These are phyloP conservation scores for Heterodera carotae DNA, from an alignment of 1,140 invertebrate genomes.

Conservation along the genomic window DNA sequence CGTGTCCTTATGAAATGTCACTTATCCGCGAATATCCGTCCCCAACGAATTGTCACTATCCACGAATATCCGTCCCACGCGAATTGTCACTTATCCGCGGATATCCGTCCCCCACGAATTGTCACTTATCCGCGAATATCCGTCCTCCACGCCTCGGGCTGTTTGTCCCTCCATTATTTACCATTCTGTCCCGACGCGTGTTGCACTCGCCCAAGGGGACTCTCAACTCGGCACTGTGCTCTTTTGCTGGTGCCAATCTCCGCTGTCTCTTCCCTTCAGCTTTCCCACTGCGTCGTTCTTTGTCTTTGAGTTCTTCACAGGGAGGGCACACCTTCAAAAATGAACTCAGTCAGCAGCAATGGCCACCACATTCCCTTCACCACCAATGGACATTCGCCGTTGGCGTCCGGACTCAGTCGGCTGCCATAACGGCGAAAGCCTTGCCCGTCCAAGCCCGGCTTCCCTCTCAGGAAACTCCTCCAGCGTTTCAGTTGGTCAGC, in stretches of 20 bases:
- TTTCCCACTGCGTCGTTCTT: conserved; percentile 22
- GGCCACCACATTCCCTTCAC: neutral
- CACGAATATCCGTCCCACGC: too few species aligned
- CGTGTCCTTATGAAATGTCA: too few species aligned
- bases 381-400: conserved; percentile 41
- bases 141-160: neutral
- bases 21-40: too few species aligned
- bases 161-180: conserved; percentile 27
- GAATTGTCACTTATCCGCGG: too few species aligned
- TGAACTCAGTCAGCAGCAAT: neutral
- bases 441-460: conserved; percentile 36
- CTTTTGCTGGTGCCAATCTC: conserved; percentile 10
- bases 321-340: conserved; percentile 32
- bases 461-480: conserved; percentile 32
- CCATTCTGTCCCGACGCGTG: conserved; percentile 43
- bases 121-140: too few species aligned
- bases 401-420: conserved; percentile 37
- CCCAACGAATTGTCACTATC: too few species aligned
- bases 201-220: conserved; percentile 40
- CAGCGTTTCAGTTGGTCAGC: conserved; percentile 28
- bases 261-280: neutral
- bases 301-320: conserved; percentile 29
- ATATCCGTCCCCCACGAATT: too few species aligned
- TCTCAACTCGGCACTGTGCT: conserved; percentile 33
- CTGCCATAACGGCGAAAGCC: conserved; percentile 35